phyloP scores from a whole-genome alignment of 2,797 vertebrate species.

The Tiaroga cobitis region DNA sequence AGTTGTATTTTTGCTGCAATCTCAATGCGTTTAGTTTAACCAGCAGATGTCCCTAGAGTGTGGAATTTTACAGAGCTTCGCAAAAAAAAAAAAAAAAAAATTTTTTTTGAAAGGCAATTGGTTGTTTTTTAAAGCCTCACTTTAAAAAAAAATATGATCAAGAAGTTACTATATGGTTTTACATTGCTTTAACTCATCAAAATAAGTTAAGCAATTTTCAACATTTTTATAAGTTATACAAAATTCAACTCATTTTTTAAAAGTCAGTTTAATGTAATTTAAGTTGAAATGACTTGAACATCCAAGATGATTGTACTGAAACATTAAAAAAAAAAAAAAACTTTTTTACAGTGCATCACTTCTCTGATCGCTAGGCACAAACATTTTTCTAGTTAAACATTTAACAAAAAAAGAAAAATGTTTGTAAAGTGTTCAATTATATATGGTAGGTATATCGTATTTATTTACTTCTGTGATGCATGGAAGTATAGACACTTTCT shows the following conservation, averaged over 20 bases:
- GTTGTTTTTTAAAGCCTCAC: neutral
- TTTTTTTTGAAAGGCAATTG: too few relatives aligned
- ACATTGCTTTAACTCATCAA: too few relatives aligned
- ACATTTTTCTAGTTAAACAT: neutral
- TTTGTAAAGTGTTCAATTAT: neutral
- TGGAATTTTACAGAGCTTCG: neutral
- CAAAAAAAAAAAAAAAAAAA: too few relatives aligned
- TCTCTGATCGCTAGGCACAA: neutral
- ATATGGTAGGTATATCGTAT: neutral
- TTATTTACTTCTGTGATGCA: neutral
- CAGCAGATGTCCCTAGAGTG: neutral
- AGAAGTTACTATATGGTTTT: neutral
- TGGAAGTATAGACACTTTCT: neutral
- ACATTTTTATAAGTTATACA: neutral
- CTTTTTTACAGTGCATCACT: neutral
- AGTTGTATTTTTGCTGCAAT: neutral
- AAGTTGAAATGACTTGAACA: neutral
- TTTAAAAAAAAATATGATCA: neutral
- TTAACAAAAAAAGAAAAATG: neutral
- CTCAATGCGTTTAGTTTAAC: neutral
- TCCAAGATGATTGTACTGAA: neutral
- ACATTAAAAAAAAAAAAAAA: too few relatives aligned
- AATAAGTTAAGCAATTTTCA: too few relatives aligned
- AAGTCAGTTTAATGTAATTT: neutral
- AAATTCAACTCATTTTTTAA: neutral